Conservation (phyloP, 2,888 invertebrate species). For the Mellilla xanthometata region DNA sequence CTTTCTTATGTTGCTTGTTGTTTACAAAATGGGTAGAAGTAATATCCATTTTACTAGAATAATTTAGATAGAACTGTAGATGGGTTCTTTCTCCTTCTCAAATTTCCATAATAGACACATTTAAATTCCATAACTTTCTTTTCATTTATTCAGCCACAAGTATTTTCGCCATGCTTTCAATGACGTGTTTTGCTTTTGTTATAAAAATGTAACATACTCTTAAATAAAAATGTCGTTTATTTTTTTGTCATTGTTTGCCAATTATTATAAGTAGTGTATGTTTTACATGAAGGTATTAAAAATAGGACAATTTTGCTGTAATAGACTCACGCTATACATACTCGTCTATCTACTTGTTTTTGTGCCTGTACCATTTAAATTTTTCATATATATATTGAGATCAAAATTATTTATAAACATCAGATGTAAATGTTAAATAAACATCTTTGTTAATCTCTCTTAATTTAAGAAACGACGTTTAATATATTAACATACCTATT, state of each 20-base stretch:
- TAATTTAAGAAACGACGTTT: background rate
- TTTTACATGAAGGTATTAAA: slow-evolving; percentile 17
- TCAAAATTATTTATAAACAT: slow-evolving; percentile 1
- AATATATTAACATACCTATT: background rate
- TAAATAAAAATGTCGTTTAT: slow-evolving; percentile 23
- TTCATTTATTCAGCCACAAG: slow-evolving; percentile 4
- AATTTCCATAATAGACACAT: slow-evolving; percentile 6
- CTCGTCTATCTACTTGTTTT: no score
- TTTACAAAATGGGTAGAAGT: no score
- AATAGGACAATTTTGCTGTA: slow-evolving; percentile 23
- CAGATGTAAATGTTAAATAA: background rate
- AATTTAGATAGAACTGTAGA: no score
- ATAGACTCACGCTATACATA: slow-evolving; percentile 11
- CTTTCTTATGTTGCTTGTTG: no score
- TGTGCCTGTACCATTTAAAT: slow-evolving; percentile 4
- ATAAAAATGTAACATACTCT: slow-evolving; percentile 17
- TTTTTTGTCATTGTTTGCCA: slow-evolving; percentile 24
- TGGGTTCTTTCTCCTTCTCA: no score
- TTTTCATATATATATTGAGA: no score
- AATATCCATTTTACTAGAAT: no score
- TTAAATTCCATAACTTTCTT: slow-evolving; percentile 3
- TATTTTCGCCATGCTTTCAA: background rate
- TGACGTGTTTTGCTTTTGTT: slow-evolving; percentile 7
- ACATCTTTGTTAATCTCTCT: background rate
- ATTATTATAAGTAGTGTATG: slow-evolving; percentile 18